A percentile compares a stretch with the other conserved stretches of the same genome.
Conservation (phyloP, 2,113 vertebrate species). For the Oryzias melastigma region DNA sequence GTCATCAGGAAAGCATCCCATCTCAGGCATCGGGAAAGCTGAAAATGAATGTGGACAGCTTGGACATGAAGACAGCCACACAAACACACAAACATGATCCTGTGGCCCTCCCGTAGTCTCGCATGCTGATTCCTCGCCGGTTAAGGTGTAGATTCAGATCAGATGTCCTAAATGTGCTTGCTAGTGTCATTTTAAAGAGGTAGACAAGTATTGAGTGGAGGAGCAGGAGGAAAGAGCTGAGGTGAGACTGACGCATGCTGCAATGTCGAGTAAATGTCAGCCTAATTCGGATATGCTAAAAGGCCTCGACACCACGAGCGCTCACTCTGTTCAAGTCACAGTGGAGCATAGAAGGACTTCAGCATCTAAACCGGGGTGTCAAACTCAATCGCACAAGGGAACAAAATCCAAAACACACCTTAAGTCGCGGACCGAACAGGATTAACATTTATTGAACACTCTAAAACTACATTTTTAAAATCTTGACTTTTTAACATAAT, state of each 20-base stretch:
- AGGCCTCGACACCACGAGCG: not conserved
- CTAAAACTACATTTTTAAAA: too few relatives aligned
- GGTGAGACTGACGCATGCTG: constrained; percentile 60
- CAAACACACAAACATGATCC: constrained; percentile 43
- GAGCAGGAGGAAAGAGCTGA: constrained; percentile 30
- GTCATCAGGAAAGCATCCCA: constrained; percentile 14
- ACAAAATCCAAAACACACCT: too few relatives aligned
- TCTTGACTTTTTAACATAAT: too few relatives aligned
- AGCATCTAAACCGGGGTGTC: not conserved
- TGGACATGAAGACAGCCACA: constrained; percentile 26
- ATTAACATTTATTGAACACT: too few relatives aligned
- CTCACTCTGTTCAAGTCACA: constrained; percentile 3
- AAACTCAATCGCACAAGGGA: too few relatives aligned
- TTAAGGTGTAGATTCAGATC: constrained; percentile 53
- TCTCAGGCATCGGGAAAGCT: constrained; percentile 18
- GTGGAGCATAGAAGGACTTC: not conserved
- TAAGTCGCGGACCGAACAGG: too few relatives aligned
- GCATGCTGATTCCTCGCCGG: constrained; percentile 30
- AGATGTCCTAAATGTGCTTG: constrained; percentile 63
- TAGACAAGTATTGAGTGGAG: constrained; percentile 28
- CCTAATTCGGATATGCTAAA: constrained; percentile 58
- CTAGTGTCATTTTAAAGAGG: constrained; percentile 39
- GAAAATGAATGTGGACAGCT: constrained; percentile 22
- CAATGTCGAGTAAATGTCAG: constrained; percentile 69
- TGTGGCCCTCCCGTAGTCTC: not conserved